Conservation (phyloP, 2,797 vertebrate genomes). For the Alfaro cultratus region DNA sequence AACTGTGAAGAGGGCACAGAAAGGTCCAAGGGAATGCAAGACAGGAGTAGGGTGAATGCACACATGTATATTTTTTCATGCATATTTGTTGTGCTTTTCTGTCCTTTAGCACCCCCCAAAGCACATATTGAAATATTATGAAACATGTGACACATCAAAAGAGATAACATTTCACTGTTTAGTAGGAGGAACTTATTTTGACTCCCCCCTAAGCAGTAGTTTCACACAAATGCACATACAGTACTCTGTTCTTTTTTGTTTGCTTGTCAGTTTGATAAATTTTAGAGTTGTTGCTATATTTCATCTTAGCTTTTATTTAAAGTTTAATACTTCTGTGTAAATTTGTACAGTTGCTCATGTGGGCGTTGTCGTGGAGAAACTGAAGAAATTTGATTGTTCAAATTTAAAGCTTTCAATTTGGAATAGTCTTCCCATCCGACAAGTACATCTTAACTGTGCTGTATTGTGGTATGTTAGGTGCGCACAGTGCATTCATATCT, state of each 20-base stretch:
- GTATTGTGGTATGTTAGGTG: constrained; percentile 24
- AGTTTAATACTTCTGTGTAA: not conserved
- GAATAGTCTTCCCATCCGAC: constrained; percentile 32
- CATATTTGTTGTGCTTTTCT: constrained; percentile 35
- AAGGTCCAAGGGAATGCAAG: constrained; percentile 50
- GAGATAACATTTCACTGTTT: constrained; percentile 35
- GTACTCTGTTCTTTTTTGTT: not conserved
- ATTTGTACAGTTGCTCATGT: not conserved
- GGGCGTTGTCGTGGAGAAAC: constrained; percentile 15
- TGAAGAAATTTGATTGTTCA: not conserved
- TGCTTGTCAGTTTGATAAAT: not conserved
- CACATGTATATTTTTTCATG: not conserved
- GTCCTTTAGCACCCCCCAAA: constrained; percentile 23
- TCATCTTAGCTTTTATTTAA: not conserved
- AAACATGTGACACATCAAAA: constrained; percentile 43
- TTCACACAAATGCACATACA: constrained; percentile 2
- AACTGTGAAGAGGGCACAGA: constrained; percentile 55
- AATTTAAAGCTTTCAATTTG: not conserved
- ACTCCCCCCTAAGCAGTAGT: constrained; percentile 6
- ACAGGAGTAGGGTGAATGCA: constrained; percentile 20
- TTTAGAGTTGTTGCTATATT: not conserved
- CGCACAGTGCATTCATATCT: not conserved
- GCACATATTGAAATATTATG: constrained; percentile 49
- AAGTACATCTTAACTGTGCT: constrained; percentile 33
- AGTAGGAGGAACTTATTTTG: constrained; percentile 14